Conservation (phyloP, 2,113 vertebrate species). For the Ceyx cyanopectus region DNA sequence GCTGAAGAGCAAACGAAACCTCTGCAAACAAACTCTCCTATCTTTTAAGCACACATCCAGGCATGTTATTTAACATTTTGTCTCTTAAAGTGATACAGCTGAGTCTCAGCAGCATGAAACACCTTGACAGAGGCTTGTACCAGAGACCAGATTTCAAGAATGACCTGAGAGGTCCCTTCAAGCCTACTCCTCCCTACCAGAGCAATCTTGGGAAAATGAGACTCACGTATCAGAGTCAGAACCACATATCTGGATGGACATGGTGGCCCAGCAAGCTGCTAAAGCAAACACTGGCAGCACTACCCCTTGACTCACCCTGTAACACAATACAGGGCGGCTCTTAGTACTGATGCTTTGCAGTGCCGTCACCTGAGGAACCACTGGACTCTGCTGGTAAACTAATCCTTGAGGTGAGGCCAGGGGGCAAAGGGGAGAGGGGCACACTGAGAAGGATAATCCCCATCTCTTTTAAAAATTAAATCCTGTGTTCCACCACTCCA, state of each 20-base stretch:
- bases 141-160: neutral
- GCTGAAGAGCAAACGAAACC: neutral
- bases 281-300: neutral
- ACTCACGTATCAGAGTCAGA: neutral
- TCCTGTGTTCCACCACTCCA: fast-evolving
- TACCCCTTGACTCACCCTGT: neutral
- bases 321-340: neutral
- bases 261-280: neutral
- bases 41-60: neutral
- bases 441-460: neutral
- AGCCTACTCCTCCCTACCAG: neutral
- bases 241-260: neutral
- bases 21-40: neutral
- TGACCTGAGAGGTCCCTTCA: neutral
- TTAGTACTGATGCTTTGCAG: neutral
- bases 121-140: neutral
- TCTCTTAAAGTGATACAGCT: neutral
- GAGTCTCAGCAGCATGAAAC: neutral
- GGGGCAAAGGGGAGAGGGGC: neutral
- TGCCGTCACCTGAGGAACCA: neutral
- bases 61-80: neutral
- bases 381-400: neutral
- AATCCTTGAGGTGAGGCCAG: neutral
- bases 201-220: neutral
- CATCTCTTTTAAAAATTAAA: neutral